A percentile compares a stretch with the other conserved stretches of the same genome.
Conservation (phyloP, 1,140 invertebrate genomes). For the Physella acuta region DNA sequence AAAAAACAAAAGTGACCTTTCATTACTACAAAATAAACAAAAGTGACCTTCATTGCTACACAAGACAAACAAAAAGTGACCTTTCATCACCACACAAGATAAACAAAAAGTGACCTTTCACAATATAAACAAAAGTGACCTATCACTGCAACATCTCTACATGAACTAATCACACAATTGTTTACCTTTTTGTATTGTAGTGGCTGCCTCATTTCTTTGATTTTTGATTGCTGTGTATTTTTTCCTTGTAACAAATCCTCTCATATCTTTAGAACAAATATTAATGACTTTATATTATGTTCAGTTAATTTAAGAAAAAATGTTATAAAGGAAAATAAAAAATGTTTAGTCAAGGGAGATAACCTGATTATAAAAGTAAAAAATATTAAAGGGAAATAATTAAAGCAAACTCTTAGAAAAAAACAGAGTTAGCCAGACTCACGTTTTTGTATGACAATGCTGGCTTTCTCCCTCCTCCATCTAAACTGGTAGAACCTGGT, state of each 20-base stretch:
- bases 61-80: neutral
- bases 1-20: too few relatives aligned
- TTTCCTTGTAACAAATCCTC: slow-evolving; percentile 28
- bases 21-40: too few relatives aligned
- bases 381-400: too few relatives aligned
- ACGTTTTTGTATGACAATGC: slow-evolving; percentile 51
- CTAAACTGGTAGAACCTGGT: slow-evolving; percentile 48
- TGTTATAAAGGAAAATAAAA: neutral
- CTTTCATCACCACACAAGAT: neutral
- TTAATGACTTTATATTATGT: slow-evolving; percentile 1
- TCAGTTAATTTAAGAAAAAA: slow-evolving; percentile 4
- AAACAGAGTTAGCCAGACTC: slow-evolving; percentile 14
- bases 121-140: too few relatives aligned
- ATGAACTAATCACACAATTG: too few relatives aligned
- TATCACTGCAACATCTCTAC: too few relatives aligned
- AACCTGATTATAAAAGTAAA: neutral
- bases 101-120: too few relatives aligned
- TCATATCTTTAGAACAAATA: too few relatives aligned
- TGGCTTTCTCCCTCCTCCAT: slow-evolving; percentile 64
- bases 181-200: slow-evolving; percentile 43
- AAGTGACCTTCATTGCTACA: too few relatives aligned
- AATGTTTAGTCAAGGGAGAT: neutral
- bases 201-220: slow-evolving; percentile 37
- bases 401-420: too few relatives aligned
- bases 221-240: slow-evolving; percentile 30